Conservation (phyloP, 2,888 invertebrate genomes). For the Torymus aiolomorphi region DNA sequence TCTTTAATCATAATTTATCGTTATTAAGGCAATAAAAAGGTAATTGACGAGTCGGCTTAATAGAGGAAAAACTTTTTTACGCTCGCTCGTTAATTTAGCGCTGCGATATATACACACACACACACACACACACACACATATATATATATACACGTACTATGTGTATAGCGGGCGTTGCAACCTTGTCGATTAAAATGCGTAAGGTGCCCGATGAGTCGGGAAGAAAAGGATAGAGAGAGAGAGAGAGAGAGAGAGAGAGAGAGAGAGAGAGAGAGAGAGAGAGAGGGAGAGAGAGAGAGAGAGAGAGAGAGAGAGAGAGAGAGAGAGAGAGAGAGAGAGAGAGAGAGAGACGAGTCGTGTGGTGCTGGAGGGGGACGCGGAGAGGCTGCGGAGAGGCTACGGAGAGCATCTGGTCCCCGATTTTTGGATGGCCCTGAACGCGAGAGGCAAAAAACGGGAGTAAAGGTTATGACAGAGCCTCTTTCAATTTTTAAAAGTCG, state of each 20-base stretch:
- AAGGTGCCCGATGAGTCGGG: too few species aligned
- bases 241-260: not conserved
- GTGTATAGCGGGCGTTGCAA: slow-evolving; percentile 10
- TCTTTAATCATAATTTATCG: slow-evolving; percentile 45
- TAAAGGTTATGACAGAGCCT: slow-evolving; percentile 46
- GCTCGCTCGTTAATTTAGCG: slow-evolving; percentile 31
- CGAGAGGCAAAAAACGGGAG: slow-evolving; percentile 33
- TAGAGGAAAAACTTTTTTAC: slow-evolving; percentile 48
- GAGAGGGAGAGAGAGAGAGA: slow-evolving; percentile 1
- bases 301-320: slow-evolving; percentile 1
- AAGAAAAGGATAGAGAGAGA: not conserved
- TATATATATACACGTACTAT: not conserved
- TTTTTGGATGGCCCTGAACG: slow-evolving; percentile 36
- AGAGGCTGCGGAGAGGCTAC: not conserved
- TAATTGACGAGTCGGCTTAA: slow-evolving; percentile 44
- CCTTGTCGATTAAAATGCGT: slow-evolving; percentile 11
- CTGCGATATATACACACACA: not conserved
- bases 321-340: too few species aligned
- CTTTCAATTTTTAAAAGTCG: slow-evolving; percentile 1
- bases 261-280: not conserved
- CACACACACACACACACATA: not conserved
- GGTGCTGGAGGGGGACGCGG: not conserved
- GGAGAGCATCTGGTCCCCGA: slow-evolving; percentile 44
- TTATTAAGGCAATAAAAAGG: slow-evolving; percentile 46
- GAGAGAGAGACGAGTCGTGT: not conserved